These are phyloP conservation scores for Diprion similis DNA, from an alignment of 1,140 invertebrate species.

Conservation along the genomic window DNA sequence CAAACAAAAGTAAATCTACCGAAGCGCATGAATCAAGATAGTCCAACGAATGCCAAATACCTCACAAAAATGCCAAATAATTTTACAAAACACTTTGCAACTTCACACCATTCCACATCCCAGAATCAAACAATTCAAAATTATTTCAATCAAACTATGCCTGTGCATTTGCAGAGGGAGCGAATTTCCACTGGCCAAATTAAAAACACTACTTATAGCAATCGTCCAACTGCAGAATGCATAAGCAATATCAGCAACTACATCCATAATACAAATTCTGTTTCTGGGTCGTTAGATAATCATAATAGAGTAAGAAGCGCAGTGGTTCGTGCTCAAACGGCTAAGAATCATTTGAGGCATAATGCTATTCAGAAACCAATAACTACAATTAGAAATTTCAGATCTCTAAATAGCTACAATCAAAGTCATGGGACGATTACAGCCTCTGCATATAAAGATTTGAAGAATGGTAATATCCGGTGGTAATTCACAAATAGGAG, in stretches of 20 bases:
- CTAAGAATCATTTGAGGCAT: constrained; percentile 33
- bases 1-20: constrained; percentile 7
- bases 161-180: constrained; percentile 10
- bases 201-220: background rate
- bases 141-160: constrained; percentile 48
- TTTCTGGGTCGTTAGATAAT: background rate
- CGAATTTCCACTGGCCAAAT: constrained; percentile 4
- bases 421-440: constrained; percentile 51
- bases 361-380: constrained; percentile 34
- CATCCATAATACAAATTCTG: constrained; percentile 9
- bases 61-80: constrained; percentile 36
- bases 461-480: constrained; percentile 43
- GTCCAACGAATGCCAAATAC: constrained; percentile 31
- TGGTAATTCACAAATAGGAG: constrained; percentile 31
- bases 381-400: constrained; percentile 20
- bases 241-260: constrained; percentile 18
- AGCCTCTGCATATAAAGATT: constrained; percentile 49
- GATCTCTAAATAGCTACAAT: constrained; percentile 37
- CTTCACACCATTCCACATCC: constrained; percentile 14
- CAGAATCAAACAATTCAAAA: constrained; percentile 46
- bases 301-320: constrained; percentile 19
- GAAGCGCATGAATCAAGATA: constrained; percentile 31
- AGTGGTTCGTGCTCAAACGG: constrained; percentile 23
- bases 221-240: constrained; percentile 4
- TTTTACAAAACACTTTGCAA: constrained; percentile 37